These are phyloP conservation scores for Okamejei kenojei DNA, from an alignment of 2,797 vertebrate species.

Conservation along the genomic window DNA sequence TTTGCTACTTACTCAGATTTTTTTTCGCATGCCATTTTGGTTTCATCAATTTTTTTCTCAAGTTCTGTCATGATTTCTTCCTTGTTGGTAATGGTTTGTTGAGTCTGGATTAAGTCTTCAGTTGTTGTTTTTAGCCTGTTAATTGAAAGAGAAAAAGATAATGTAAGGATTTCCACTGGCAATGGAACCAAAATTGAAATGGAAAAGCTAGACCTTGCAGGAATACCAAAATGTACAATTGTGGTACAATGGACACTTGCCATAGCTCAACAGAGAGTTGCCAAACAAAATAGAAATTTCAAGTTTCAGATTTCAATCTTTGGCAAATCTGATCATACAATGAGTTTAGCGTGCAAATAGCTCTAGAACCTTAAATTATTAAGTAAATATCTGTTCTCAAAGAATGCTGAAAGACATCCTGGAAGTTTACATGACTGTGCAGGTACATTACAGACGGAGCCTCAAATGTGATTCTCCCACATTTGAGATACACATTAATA, in stretches of 20 bases:
- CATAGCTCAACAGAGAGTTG: not conserved
- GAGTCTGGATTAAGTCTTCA: conserved; percentile 77
- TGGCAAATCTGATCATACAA: not conserved
- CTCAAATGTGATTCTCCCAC: not conserved
- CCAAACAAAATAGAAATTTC: not conserved
- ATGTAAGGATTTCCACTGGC: too few species aligned
- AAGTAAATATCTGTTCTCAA: not conserved
- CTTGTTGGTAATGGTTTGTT: conserved; percentile 78
- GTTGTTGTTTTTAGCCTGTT: conserved; percentile 78
- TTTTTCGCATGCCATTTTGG: conserved; percentile 67
- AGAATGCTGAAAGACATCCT: not conserved
- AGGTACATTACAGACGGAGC: not conserved
- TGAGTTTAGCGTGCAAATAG: not conserved
- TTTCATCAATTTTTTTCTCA: conserved; percentile 78
- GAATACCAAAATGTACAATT: not conserved
- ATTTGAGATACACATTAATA: not conserved
- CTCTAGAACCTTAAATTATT: not conserved
- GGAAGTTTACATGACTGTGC: not conserved
- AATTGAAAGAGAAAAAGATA: not conserved
- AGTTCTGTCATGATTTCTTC: conserved; percentile 76
- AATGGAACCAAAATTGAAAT: not conserved
- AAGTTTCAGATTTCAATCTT: too few species aligned
- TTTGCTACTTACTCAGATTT: conserved; percentile 78
- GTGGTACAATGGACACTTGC: not conserved
- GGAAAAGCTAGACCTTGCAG: not conserved